Evolutionary conservation across 2,113 vertebrate species (phyloP), one percentile per base, ranked within the genome.

Genomic region (Archilochus colubris): DNA sequence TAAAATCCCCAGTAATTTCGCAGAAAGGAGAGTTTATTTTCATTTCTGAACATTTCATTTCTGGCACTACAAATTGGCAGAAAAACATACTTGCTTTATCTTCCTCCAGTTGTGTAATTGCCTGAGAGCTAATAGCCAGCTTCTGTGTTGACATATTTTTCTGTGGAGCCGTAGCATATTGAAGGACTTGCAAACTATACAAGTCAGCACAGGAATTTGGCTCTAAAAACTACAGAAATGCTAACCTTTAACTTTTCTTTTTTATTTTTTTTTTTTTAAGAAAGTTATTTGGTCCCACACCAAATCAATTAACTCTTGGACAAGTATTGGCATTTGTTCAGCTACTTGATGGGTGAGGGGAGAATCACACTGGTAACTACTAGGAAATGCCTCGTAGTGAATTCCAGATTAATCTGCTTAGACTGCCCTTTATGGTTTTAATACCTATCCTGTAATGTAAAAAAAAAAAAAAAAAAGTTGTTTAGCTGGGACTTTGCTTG

Each of bases 1-100:
- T 82, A 72, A 88, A 91, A 91, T 94, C 80, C 54, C 20, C 40
- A 46, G 61, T 68, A 57, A 62, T 63, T 94, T 83, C 64, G 44
- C 1, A 4, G 79, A 75, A 86, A 57, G 31, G 25, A 58, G 24
- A 44, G 76, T 93, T 95, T 86, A 53, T 91, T 95, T 97, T 88
- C 14, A 31, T 81, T 95, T 79, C 70, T 91, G 67, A 89, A 9
- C 46, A 58, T 89, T 94, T 91, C 1, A 51, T 91, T 94, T 90
- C 88, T 94, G 73, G 73, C 53, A 16, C 61, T 68, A 12, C 25
- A 70, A 74, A 64, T 59, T 76, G 57, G 53, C 8, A 1, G 82
- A 57, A 67, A 84, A 83, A 27, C 43, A 5, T 93, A 76, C 80
- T 95, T 93, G 95, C 89, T 93, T 88, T 93, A 86, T 95, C 88